Conservation (phyloP, 2,113 vertebrate genomes). For the Engystomops pustulosus region DNA sequence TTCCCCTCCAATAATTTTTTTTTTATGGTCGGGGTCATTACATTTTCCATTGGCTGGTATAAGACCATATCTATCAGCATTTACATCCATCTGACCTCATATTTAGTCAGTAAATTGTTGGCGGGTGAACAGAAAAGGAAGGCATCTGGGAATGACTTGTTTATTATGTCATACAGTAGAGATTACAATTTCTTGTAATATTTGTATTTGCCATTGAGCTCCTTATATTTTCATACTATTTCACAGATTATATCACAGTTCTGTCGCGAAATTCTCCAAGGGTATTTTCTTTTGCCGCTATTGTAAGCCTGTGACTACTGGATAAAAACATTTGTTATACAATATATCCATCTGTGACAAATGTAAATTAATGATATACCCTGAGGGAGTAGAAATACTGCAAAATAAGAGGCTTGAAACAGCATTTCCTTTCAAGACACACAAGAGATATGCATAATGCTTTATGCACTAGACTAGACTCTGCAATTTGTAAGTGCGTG, state of each 20-base stretch:
- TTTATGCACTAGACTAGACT: constrained; percentile 22
- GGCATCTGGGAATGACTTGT: constrained; percentile 8
- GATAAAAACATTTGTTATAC: constrained; percentile 56
- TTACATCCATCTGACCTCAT: not conserved
- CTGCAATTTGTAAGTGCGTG: not conserved
- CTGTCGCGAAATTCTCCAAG: constrained; percentile 42
- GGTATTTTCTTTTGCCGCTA: constrained; percentile 33
- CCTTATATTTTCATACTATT: constrained; percentile 41
- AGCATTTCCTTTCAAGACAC: constrained; percentile 26
- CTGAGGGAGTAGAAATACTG: constrained; percentile 43
- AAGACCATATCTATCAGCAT: not conserved
- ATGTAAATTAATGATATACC: constrained; percentile 53
- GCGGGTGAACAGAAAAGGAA: not conserved
- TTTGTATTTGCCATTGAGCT: constrained; percentile 32
- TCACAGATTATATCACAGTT: constrained; percentile 54
- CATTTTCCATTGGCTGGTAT: not conserved
- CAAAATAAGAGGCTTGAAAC: constrained; percentile 49
- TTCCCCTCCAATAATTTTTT: too few species aligned
- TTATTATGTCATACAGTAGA: constrained; percentile 15
- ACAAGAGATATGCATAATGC: constrained; percentile 42
- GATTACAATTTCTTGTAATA: constrained; percentile 32
- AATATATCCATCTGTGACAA: constrained; percentile 53
- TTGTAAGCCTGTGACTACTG: constrained; percentile 49
- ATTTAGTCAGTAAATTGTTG: not conserved
- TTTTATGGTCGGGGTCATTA: too few species aligned